Percentiles rank a stretch among this genome's conserved stretches.
phyloP scores from a whole-genome alignment of 2,888 invertebrate species.

The Polymixis flavicincta region DNA sequence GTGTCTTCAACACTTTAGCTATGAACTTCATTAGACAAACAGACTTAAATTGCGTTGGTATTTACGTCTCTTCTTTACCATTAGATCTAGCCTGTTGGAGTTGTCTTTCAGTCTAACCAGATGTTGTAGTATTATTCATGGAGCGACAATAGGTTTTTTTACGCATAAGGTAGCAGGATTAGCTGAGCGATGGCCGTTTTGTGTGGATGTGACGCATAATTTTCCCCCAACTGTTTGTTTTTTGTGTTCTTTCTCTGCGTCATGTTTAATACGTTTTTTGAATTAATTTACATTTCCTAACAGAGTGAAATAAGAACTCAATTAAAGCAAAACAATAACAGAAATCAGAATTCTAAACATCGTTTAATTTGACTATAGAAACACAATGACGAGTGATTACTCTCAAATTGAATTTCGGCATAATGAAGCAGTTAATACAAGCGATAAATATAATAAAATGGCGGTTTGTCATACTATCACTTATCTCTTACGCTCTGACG shows the following conservation, averaged over 20 bases:
- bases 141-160: too few species aligned
- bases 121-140: too few species aligned
- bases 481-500: constrained; percentile 66
- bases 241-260: too few species aligned
- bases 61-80: neutral
- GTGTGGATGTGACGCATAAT: too few species aligned
- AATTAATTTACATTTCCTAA: neutral
- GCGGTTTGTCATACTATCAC: constrained; percentile 43
- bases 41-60: neutral
- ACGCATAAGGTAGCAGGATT: too few species aligned
- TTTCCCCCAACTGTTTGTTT: too few species aligned
- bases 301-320: neutral
- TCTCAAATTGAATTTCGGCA: constrained; percentile 34
- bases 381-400: constrained; percentile 34
- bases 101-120: too few species aligned
- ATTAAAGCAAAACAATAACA: neutral
- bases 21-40: neutral
- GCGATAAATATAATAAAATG: constrained; percentile 61
- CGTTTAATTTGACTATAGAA: neutral
- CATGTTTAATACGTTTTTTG: too few species aligned
- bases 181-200: too few species aligned
- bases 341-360: constrained; percentile 23
- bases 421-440: constrained; percentile 38
- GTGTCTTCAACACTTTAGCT: neutral
- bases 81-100: too few species aligned